These are phyloP conservation scores for Uropsilus gracilis DNA, from an alignment of 2,113 vertebrate genomes.

Conservation along the genomic window DNA sequence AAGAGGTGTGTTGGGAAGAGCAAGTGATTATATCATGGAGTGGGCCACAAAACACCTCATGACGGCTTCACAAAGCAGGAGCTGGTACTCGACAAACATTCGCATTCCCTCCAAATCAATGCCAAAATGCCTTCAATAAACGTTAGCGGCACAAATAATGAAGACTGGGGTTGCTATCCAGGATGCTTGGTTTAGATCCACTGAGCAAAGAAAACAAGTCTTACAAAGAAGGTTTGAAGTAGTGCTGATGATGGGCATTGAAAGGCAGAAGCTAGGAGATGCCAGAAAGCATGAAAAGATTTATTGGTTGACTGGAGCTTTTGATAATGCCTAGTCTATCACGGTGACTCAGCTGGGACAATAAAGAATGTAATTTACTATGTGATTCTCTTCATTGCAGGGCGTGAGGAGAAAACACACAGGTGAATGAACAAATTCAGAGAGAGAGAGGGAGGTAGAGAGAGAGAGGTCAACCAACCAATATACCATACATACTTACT, in stretches of 20 bases:
- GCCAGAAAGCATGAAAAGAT: not conserved
- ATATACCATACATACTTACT: not conserved
- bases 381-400: not conserved
- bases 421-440: not conserved
- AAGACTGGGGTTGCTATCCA: not conserved
- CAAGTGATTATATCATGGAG: not conserved
- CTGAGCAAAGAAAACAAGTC: not conserved
- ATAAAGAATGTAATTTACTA: not conserved
- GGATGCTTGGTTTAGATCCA: not conserved
- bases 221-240: not conserved
- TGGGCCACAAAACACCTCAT: fast-evolving
- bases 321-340: too few relatives aligned
- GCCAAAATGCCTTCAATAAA: not conserved
- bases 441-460: not conserved
- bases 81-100: not conserved
- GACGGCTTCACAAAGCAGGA: not conserved
- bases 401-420: not conserved
- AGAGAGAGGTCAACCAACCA: not conserved
- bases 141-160: not conserved
- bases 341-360: too few relatives aligned
- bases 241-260: not conserved
- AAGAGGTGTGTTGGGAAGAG: not conserved
- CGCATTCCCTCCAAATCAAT: not conserved
- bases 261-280: not conserved
- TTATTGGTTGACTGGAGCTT: not conserved